Percentiles rank a stretch among this genome's conserved stretches.
phyloP scores from a whole-genome alignment of 1,140 invertebrate species.

The Atta cephalotes region DNA sequence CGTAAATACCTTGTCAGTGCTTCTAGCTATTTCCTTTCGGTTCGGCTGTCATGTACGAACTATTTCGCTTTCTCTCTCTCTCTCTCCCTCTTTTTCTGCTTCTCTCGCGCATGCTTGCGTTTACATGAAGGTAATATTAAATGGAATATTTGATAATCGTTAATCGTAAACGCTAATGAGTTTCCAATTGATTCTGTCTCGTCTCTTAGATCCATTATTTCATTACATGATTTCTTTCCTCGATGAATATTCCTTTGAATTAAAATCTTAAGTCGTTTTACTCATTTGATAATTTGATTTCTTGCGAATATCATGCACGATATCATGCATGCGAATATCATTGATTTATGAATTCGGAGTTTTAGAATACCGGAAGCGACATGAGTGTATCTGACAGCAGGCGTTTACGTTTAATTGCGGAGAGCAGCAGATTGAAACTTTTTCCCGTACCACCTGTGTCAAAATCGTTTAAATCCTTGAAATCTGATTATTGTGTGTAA shows the following conservation, averaged over 20 bases:
- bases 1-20: conserved; percentile 49
- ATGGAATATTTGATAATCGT: conserved; percentile 65
- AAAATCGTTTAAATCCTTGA: conserved; percentile 64
- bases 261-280: conserved; percentile 21
- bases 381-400: conserved; percentile 60
- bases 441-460: conserved; percentile 55
- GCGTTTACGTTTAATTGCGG: conserved; percentile 60
- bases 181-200: conserved; percentile 11
- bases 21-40: conserved; percentile 58
- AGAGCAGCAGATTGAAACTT: conserved; percentile 60
- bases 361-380: conserved; percentile 60
- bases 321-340: conserved; percentile 25
- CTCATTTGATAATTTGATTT: conserved; percentile 19
- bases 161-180: conserved; percentile 50
- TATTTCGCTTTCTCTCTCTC: conserved; percentile 15
- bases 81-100: too few species aligned
- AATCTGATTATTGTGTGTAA: conserved; percentile 63
- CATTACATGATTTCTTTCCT: conserved; percentile 23
- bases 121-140: conserved; percentile 42
- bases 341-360: conserved; percentile 62
- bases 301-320: conserved; percentile 46
- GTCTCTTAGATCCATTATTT: background rate
- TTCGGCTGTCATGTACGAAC: conserved; percentile 23
- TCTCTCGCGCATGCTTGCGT: background rate
- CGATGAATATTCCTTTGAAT: background rate